Evolutionary conservation across 2,797 vertebrate genomes (phyloP).

Genomic region (Enteromius trimaculatus): DNA sequence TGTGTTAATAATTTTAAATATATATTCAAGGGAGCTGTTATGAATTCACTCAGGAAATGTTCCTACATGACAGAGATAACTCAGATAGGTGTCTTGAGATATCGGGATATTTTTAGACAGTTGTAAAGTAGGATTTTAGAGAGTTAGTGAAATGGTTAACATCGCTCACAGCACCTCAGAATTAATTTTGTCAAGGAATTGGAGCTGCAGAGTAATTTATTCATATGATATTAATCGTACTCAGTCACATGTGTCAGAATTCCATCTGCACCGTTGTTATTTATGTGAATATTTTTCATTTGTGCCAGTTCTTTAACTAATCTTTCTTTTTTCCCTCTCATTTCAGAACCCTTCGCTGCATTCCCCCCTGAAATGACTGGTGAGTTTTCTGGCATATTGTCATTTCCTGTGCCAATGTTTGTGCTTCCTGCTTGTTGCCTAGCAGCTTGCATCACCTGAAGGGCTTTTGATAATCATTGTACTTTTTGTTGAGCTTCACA

Average conservation of each 20-base stretch:
- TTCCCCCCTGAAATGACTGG: conserved; percentile 89
- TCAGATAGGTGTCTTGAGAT: neutral
- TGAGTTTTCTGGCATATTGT: conserved; percentile 73
- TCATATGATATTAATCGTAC: conserved; percentile 17
- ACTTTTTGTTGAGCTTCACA: conserved; percentile 41
- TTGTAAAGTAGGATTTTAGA: neutral
- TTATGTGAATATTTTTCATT: conserved; percentile 5
- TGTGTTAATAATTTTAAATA: neutral
- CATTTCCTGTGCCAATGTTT: conserved; percentile 69
- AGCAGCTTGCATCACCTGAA: conserved; percentile 64
- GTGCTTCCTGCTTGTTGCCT: conserved; percentile 78
- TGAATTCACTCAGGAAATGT: neutral
- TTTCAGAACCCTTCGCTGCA: conserved; percentile 89
- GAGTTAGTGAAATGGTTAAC: neutral
- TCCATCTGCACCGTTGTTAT: conserved; percentile 27
- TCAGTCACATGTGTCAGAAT: conserved; percentile 1
- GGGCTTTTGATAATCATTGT: conserved; percentile 55
- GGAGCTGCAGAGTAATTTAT: neutral
- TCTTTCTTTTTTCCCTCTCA: conserved; percentile 43
- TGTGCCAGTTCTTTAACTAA: conserved; percentile 5
- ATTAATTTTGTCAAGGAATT: conserved; percentile 9
- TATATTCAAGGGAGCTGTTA: neutral
- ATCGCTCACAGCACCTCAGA: neutral
- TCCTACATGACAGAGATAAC: neutral
- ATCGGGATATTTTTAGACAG: neutral